Evolutionary conservation across 2,113 vertebrate species (phyloP).

Genomic region (Elachura formosa): DNA sequence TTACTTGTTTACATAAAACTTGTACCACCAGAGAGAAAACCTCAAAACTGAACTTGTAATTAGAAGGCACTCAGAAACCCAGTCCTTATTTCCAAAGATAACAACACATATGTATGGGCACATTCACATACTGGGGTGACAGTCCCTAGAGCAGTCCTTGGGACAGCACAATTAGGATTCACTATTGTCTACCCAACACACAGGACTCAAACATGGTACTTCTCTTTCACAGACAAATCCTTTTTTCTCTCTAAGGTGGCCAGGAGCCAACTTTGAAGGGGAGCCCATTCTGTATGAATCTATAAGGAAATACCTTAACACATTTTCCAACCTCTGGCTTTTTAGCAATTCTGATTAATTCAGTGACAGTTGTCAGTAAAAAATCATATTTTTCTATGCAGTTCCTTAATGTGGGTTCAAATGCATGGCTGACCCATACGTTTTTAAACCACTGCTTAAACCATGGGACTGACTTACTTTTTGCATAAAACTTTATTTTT

Average conservation of each 20-base stretch:
- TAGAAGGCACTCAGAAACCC: background rate
- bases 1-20: background rate
- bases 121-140: background rate
- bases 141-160: background rate
- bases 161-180: background rate
- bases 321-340: background rate
- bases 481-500: background rate
- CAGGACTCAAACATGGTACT: background rate
- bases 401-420: background rate
- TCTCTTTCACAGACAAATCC: background rate
- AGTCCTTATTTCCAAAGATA: background rate
- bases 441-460: background rate
- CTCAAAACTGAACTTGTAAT: background rate
- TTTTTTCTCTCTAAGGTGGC: background rate
- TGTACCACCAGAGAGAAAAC: background rate
- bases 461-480: background rate
- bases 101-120: background rate
- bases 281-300: background rate
- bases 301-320: background rate
- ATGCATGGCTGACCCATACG: background rate
- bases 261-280: background rate
- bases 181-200: background rate
- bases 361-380: background rate
- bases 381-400: background rate
- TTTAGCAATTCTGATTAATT: background rate